Evolutionary conservation across 1,140 invertebrate genomes (phyloP).

Genomic region (Philotrypesis tridentata): DNA sequence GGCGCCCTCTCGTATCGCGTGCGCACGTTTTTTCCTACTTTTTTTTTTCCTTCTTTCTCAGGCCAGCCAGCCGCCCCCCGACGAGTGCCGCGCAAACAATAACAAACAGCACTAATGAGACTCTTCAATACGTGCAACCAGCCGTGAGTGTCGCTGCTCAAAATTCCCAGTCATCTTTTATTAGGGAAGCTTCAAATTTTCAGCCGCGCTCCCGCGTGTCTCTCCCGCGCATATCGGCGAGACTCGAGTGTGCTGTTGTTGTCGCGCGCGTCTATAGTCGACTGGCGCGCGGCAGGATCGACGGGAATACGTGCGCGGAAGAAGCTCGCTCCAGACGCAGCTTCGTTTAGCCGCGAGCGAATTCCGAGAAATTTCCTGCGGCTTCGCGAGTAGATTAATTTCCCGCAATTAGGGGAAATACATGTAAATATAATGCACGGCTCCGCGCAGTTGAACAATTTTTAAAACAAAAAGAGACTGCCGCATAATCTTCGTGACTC

Average conservation of each 20-base stretch:
- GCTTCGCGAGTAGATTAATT: no score
- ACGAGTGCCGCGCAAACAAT: slow-evolving; percentile 68
- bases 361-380: neutral
- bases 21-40: slow-evolving; percentile 20
- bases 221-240: neutral
- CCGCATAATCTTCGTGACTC: neutral
- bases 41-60: no score
- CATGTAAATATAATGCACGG: no score
- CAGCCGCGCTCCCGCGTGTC: no score
- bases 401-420: no score
- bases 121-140: slow-evolving; percentile 66
- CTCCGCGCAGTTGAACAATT: neutral
- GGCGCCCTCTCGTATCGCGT: slow-evolving; percentile 69
- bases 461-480: neutral
- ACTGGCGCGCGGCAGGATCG: no score
- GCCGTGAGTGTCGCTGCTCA: slow-evolving; percentile 24
- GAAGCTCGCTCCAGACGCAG: no score
- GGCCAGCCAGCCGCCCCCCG: no score
- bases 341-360: no score
- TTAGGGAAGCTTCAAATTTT: slow-evolving; percentile 33
- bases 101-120: slow-evolving; percentile 73
- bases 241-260: neutral
- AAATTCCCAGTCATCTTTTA: slow-evolving; percentile 36
- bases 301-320: neutral
- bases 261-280: neutral